Conservation (phyloP, 2,888 invertebrate species). For the Orchesella flavescens region DNA sequence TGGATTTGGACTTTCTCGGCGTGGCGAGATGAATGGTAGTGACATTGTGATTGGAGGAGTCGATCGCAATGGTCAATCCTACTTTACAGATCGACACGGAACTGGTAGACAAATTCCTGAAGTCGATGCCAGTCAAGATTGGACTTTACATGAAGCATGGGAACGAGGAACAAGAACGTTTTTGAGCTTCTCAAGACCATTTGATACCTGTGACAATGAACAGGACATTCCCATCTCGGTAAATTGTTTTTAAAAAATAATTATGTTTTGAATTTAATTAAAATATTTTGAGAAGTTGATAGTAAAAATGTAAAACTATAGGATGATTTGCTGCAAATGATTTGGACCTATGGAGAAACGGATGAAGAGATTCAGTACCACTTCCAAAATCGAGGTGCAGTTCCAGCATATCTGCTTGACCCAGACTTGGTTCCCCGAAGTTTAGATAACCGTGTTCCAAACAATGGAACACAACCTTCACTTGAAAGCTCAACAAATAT, state of each 20-base stretch:
- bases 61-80: background rate
- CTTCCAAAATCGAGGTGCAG: background rate
- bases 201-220: slow-evolving; percentile 27
- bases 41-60: slow-evolving; percentile 34
- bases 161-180: slow-evolving; percentile 3
- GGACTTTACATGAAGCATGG: background rate
- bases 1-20: slow-evolving; percentile 5
- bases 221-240: slow-evolving; percentile 6
- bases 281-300: too few species aligned
- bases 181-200: slow-evolving; percentile 13
- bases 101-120: background rate
- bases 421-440: background rate
- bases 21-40: slow-evolving; percentile 1
- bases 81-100: slow-evolving; percentile 23
- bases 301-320: too few species aligned
- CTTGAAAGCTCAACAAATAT: background rate
- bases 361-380: background rate
- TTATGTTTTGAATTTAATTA: background rate
- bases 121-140: slow-evolving; percentile 7
- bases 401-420: background rate
- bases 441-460: background rate
- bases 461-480: background rate
- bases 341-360: background rate
- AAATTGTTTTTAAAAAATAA: background rate
- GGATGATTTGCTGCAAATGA: background rate